Conservation (phyloP, 2,888 invertebrate genomes). For the Keiferia lycopersicella region DNA sequence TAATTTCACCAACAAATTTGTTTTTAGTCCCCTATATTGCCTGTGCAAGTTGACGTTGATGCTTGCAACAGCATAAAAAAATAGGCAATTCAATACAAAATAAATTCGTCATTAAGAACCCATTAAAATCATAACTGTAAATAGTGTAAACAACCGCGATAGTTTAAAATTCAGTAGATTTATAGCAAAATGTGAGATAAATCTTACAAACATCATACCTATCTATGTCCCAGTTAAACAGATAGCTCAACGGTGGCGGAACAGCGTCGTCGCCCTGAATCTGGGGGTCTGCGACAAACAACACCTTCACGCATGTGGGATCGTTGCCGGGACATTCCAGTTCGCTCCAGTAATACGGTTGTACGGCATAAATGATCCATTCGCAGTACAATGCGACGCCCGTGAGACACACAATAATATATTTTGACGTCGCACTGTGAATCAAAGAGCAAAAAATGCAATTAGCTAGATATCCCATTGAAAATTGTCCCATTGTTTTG, state of each 20-base stretch:
- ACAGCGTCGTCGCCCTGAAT: slow-evolving; percentile 92
- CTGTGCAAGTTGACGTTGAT: too few relatives aligned
- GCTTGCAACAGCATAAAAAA: too few relatives aligned
- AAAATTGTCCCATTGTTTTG: slow-evolving; percentile 10
- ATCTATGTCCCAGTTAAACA: slow-evolving; percentile 94
- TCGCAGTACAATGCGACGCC: slow-evolving; percentile 77
- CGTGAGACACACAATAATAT: slow-evolving; percentile 50
- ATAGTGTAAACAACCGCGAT: too few relatives aligned
- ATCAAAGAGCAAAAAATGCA: slow-evolving; percentile 10
- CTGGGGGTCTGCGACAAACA: slow-evolving; percentile 95
- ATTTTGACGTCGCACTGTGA: slow-evolving; percentile 60
- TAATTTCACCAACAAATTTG: too few relatives aligned
- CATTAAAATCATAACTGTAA: too few relatives aligned
- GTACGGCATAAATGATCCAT: slow-evolving; percentile 74
- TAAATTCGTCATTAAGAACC: too few relatives aligned
- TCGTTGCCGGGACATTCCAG: slow-evolving; percentile 69
- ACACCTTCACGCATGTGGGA: slow-evolving; percentile 81
- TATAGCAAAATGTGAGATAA: neutral
- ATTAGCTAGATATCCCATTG: neutral
- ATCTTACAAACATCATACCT: slow-evolving; percentile 77
- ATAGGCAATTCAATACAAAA: too few relatives aligned
- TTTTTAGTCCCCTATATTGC: too few relatives aligned
- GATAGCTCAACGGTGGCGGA: slow-evolving; percentile 82
- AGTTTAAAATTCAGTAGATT: too few relatives aligned
- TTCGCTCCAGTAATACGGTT: slow-evolving; percentile 66